A percentile compares a stretch with the other conserved stretches of the same genome.
Conservation (phyloP, 2,113 vertebrate genomes). For the Ascaphus truei region DNA sequence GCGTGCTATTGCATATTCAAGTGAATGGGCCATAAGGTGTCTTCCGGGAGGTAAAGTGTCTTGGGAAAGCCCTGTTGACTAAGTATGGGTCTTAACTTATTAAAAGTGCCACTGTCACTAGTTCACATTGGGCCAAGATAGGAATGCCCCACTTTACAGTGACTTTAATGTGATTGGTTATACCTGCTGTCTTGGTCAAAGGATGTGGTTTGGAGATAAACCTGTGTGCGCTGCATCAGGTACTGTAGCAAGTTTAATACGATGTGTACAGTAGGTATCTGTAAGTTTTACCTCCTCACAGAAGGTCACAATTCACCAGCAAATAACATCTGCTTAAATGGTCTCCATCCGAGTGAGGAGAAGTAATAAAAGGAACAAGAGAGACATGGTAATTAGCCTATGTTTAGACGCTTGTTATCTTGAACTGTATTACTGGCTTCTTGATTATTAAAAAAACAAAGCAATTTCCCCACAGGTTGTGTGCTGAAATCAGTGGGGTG, state of each 20-base stretch:
- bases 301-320: constrained; percentile 3
- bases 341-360: constrained; percentile 22
- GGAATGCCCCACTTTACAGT: background rate
- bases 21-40: too few relatives aligned
- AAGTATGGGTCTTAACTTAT: too few relatives aligned
- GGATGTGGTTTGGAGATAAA: too few relatives aligned
- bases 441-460: background rate
- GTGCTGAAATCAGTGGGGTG: background rate
- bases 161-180: background rate
- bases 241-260: too few relatives aligned
- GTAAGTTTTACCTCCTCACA: background rate
- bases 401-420: constrained; percentile 28
- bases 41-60: too few relatives aligned
- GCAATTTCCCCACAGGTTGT: background rate
- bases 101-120: too few relatives aligned
- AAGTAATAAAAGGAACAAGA: constrained; percentile 22
- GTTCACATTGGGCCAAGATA: too few relatives aligned
- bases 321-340: constrained; percentile 12
- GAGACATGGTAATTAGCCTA: constrained; percentile 18
- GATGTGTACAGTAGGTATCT: background rate
- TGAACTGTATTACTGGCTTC: constrained; percentile 7
- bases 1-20: too few relatives aligned
- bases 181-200: too few relatives aligned
- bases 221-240: too few relatives aligned
- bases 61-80: too few relatives aligned